Base-by-base conservation (phyloP, 2,888 invertebrate genomes). In the Hofmannophila pseudospretella region DNA sequence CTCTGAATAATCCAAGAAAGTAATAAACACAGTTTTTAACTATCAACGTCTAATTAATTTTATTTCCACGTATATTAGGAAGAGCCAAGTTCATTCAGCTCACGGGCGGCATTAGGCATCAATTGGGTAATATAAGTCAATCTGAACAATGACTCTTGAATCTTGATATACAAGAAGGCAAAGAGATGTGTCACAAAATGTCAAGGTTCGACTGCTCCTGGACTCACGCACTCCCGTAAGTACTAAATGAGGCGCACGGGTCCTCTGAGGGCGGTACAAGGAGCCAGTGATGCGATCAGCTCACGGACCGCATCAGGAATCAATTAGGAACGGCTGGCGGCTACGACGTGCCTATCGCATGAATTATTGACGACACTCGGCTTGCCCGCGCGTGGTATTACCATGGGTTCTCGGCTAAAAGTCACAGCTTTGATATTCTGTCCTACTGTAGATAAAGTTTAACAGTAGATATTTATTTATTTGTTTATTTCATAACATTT, bases 271-370 rank as follows among this genome's bases (percentile, higher is more conserved):
- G 74, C 68, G 68, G 73, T 61, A 72, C 67, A 81, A 79, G 79
- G 73, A 79, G 74, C 66, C 81, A 80, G 79, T 79, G 82, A 84
- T 78, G 84, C 82, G 82, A 71, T 71, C 76, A 67, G 72, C 74
- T 75, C 77, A 69, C 59, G 65, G 69, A 64, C 76, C 74, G 75
- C 80, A 80, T 81, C 85, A 85, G 82, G 79, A 84, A 84, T 85
- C 85, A 85, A 85, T 85, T 84, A 82, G 75, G 79, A 72, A 72
- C 79, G 80, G 77, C 78, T 73, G 75, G 67, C 71, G 72, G 72
- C 78, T 69, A 76, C 79, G 73, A 71, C 16, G 16, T 72, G 80
- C 72, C 78, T 79, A 74, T 77, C 76, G 75, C 80, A 82, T 82
- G 82, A 80, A 84, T 84, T 84, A 84, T 82, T 81, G 79, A 82